phyloP scores from a whole-genome alignment of 2,888 invertebrate species.

The Stratiomys singularior region DNA sequence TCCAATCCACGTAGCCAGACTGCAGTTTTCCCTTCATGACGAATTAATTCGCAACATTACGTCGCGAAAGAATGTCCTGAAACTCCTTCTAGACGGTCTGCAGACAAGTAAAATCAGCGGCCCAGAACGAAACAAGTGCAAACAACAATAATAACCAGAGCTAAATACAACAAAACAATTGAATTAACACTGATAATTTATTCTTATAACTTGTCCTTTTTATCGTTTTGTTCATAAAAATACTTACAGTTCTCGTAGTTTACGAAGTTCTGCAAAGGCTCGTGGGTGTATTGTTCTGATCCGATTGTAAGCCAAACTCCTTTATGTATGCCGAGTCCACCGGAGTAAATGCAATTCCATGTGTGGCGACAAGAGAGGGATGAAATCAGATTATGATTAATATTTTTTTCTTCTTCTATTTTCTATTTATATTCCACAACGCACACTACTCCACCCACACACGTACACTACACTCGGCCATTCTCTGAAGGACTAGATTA shows the following conservation, averaged over 20 bases:
- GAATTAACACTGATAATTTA: conserved; percentile 20
- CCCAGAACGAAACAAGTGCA: conserved; percentile 1
- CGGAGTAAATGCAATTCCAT: not conserved
- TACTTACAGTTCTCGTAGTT: conserved; percentile 69
- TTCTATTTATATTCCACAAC: conserved; percentile 22
- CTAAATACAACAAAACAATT: conserved; percentile 8
- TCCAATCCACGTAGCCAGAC: too few species aligned
- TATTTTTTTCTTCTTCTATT: conserved; percentile 22
- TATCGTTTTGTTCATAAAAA: not conserved
- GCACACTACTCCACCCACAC: not conserved
- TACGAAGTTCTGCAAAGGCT: conserved; percentile 65
- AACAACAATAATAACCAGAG: not conserved
- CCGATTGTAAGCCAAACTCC: conserved; percentile 64
- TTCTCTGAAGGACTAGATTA: conserved; percentile 31
- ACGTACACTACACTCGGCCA: not conserved
- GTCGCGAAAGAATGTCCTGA: not conserved
- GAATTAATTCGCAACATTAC: not conserved
- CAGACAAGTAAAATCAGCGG: conserved; percentile 4
- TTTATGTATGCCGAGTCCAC: conserved; percentile 51
- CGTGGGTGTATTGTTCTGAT: conserved; percentile 65
- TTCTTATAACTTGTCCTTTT: not conserved
- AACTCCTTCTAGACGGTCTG: not conserved
- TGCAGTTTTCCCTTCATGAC: not conserved
- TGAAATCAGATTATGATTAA: conserved; percentile 42
- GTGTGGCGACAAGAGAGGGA: conserved; percentile 13